Evolutionary conservation across 2,888 invertebrate species (phyloP).

Genomic region (Troglohyphantes excavatus): DNA sequence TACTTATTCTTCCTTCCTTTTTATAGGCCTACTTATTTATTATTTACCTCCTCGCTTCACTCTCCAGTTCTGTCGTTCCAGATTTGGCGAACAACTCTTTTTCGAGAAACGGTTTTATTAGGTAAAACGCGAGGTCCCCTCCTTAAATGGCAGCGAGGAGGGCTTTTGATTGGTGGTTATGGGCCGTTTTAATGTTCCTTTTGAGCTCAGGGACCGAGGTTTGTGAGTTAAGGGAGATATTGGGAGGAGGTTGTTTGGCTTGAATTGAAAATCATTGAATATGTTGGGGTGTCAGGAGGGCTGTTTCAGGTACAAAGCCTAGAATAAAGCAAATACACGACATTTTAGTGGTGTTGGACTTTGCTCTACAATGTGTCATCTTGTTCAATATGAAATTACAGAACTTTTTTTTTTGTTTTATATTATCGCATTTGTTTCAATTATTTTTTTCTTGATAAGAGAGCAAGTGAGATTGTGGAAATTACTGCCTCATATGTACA

Average conservation of each 20-base stretch:
- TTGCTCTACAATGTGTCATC: too few relatives aligned
- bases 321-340: too few relatives aligned
- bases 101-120: constrained; percentile 45
- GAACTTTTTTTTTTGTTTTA: too few relatives aligned
- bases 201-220: background rate
- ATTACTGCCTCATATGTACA: too few relatives aligned
- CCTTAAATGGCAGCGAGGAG: constrained; percentile 23
- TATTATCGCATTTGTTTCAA: too few relatives aligned
- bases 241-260: background rate
- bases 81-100: constrained; percentile 23
- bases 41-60: constrained; percentile 15
- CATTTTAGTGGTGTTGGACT: too few relatives aligned
- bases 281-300: background rate
- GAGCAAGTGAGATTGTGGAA: too few relatives aligned
- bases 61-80: constrained; percentile 10
- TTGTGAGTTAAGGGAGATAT: background rate
- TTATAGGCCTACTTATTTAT: constrained; percentile 52
- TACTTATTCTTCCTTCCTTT: constrained; percentile 27
- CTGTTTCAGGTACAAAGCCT: too few relatives aligned
- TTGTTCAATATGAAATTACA: too few relatives aligned
- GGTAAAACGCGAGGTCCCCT: constrained; percentile 34
- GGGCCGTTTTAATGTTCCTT: background rate
- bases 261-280: background rate
- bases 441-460: too few relatives aligned
- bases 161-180: constrained; percentile 28